A percentile compares a stretch with the other conserved stretches of the same genome.
These are phyloP conservation scores for Microctenopoma steveboyesi DNA, from an alignment of 2,797 vertebrate species.

Conservation along the genomic window DNA sequence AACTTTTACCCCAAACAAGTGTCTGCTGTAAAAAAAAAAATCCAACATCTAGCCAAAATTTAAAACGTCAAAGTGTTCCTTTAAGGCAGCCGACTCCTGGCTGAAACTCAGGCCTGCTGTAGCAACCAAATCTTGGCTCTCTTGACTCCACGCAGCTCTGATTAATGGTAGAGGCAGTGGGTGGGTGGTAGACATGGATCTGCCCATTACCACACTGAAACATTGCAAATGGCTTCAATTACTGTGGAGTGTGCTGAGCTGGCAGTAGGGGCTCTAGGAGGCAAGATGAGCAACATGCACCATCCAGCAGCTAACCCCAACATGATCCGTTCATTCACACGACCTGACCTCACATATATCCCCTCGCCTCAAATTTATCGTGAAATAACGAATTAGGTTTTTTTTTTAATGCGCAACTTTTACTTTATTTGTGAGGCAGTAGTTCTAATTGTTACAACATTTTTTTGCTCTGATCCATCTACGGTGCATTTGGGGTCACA, in stretches of 20 bases:
- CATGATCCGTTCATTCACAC: slow-evolving; percentile 71
- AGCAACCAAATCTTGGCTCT: slow-evolving; percentile 78
- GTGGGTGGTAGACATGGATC: slow-evolving; percentile 87
- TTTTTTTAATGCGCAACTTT: slow-evolving; percentile 10
- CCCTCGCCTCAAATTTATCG: slow-evolving; percentile 34
- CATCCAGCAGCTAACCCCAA: slow-evolving; percentile 69
- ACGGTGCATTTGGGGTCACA: slow-evolving; percentile 20
- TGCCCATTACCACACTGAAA: slow-evolving; percentile 87
- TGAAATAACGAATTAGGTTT: background rate
- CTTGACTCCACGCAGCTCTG: slow-evolving; percentile 81
- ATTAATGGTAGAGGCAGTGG: slow-evolving; percentile 87
- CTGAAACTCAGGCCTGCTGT: slow-evolving; percentile 76
- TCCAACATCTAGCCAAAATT: slow-evolving; percentile 50
- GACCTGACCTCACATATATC: slow-evolving; percentile 41
- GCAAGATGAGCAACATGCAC: slow-evolving; percentile 76
- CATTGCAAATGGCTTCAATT: slow-evolving; percentile 90
- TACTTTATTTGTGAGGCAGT: slow-evolving; percentile 9
- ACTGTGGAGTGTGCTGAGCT: slow-evolving; percentile 86
- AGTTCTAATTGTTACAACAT: slow-evolving; percentile 13
- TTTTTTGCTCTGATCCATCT: slow-evolving; percentile 29
- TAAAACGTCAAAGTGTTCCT: slow-evolving; percentile 69
- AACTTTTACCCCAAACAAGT: slow-evolving; percentile 47
- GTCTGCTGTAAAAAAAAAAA: slow-evolving; percentile 3
- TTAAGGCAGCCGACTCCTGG: slow-evolving; percentile 76
- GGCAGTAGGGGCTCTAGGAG: slow-evolving; percentile 78